Conservation (phyloP, 2,797 vertebrate genomes). For the Melanotaenia maccullochi region DNA sequence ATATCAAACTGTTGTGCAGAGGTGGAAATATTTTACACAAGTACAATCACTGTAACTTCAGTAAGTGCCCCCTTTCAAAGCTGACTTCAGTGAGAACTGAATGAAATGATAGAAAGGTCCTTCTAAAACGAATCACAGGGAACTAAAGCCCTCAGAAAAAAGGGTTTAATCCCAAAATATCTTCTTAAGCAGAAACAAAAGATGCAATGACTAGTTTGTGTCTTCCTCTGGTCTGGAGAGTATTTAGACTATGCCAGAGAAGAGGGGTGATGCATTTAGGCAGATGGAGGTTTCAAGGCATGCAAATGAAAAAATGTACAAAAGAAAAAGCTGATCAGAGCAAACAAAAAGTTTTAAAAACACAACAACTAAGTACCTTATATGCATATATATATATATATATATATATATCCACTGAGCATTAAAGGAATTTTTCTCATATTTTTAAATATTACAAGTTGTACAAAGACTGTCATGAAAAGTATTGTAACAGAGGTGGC, state of each 20-base stretch:
- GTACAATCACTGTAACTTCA: constrained; percentile 58
- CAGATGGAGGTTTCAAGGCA: constrained; percentile 28
- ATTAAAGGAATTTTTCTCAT: constrained; percentile 47
- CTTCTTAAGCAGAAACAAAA: constrained; percentile 43
- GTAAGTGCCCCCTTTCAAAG: constrained; percentile 55
- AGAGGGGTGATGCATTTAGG: constrained; percentile 26
- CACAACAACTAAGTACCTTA: neutral
- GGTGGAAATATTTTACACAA: constrained; percentile 70
- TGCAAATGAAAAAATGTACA: constrained; percentile 24
- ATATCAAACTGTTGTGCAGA: constrained; percentile 73
- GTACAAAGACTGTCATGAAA: constrained; percentile 22
- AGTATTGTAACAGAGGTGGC: constrained; percentile 43
- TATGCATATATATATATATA: no score
- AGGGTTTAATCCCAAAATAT: constrained; percentile 47
- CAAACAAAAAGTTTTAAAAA: constrained; percentile 6
- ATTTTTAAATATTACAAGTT: constrained; percentile 28
- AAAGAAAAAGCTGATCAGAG: neutral
- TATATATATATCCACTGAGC: constrained; percentile 20
- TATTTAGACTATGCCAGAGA: constrained; percentile 25
- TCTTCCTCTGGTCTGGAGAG: constrained; percentile 56
- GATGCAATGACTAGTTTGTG: constrained; percentile 62
- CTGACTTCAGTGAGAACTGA: constrained; percentile 35
- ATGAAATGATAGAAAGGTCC: constrained; percentile 41
- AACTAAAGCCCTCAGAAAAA: constrained; percentile 41
- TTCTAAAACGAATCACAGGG: constrained; percentile 53